Evolutionary conservation across 2,797 vertebrate species (phyloP), one percentile per base, ranked within the genome.

Genomic region (Telmatherina bonti): DNA sequence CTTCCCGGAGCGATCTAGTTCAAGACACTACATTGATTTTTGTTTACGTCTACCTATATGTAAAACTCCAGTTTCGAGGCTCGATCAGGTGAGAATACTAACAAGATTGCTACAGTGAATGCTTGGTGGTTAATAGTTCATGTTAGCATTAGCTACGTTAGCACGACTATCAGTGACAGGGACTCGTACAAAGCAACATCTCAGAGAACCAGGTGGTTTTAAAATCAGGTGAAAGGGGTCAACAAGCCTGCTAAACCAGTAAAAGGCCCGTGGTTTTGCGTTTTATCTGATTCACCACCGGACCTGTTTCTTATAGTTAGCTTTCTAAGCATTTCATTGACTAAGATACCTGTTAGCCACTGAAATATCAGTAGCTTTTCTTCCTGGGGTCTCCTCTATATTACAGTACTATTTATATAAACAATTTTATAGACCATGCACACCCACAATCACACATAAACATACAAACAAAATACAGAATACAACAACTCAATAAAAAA

Each of bases 31-130:
- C 53, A 66, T 59, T 56, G 16, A 30, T n/a, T 10, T 15, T 43
- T n/a, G 0, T 65, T 68, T 61, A 27, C 18, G 30, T 45, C 29
- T 15, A 41, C 3, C 47, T 83, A 3, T 22, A 85, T 89, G 86
- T 80, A 81, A 26, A 26, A 47, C 18, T 53, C 57, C 27, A 3
- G 20, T n/a, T 72, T 68, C 16, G 52, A 67, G 65, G 30, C 67
- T 82, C 36, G 30, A 68, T 61, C 78, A 58, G 90, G 90, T 92
- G 79, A 88, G 89, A 31, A 22, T 7, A 1, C 5, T 22, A 3
- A 16, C 2, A 9, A 35, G 15, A 4, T 7, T 31, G 2, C 0
- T 13, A 26, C 12, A 0, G 1, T 7, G 5, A 22, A 22, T 1
- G 2, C 0, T 7, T 2, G 51, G 10, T 5, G 10, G 15, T 15